phyloP scores from a whole-genome alignment of 2,113 vertebrate species.

The Sturnira hondurensis region DNA sequence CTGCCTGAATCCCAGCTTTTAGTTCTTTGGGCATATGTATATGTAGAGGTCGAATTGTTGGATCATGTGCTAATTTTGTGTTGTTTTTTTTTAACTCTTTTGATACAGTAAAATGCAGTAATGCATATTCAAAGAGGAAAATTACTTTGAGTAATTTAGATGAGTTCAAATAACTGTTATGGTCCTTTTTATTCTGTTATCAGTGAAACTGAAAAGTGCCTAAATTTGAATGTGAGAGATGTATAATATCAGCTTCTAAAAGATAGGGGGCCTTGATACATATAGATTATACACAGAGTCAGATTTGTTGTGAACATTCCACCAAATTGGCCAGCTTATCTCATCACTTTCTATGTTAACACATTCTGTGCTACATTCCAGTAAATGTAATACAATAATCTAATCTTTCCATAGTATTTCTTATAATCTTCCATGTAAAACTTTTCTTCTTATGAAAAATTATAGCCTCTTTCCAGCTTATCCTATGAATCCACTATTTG shows the following conservation, averaged over 20 bases:
- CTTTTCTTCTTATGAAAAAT: background rate
- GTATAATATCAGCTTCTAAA: background rate
- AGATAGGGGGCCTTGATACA: background rate
- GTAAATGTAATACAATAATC: background rate
- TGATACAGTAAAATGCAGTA: background rate
- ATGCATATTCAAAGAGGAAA: background rate
- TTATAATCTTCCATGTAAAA: conserved; percentile 13
- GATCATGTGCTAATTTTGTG: background rate
- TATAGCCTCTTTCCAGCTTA: background rate
- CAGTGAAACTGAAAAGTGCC: background rate
- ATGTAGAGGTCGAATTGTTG: background rate
- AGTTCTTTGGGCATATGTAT: background rate
- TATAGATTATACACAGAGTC: background rate
- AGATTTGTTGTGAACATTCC: background rate
- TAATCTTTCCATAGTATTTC: background rate
- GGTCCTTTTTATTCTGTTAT: background rate
- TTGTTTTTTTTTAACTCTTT: background rate
- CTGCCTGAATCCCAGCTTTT: background rate
- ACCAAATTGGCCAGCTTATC: background rate
- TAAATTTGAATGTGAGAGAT: background rate
- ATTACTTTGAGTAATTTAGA: background rate
- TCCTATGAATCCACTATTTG: background rate
- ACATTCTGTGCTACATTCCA: background rate
- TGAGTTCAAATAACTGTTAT: background rate
- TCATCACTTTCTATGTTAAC: background rate